Evolutionary conservation across 2,797 vertebrate species (phyloP), one percentile per base, ranked within the genome.

Genomic region (Dromococcyx pavoninus): DNA sequence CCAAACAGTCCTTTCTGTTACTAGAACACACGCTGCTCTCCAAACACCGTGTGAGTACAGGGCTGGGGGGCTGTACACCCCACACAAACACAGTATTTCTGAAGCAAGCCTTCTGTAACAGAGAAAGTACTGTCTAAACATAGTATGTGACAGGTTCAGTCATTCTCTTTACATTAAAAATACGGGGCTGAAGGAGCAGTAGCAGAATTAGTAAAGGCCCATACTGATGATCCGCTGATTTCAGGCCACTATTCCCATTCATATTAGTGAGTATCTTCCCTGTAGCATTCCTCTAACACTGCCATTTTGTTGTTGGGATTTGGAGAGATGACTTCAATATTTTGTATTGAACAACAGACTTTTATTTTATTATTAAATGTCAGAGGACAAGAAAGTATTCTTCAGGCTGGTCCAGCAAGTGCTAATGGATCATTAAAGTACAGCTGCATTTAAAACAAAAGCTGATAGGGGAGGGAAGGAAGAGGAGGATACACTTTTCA

Each of bases 321-420:
- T 51, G 60, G n/a, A 4, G 0, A 30, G 27, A 44, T 6, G 0
- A 53, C 22, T 71, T n/a, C 72, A 65, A 3, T 1, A 6, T 8
- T 66, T 51, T 4, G 13, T 10, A 7, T 3, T 7, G 35, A 37
- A 39, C 43, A 75, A 17, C 8, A 44, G n/a, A 24, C 24, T 74
- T 48, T 39, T 37, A 30, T 48, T 72, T 19, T 17, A 22, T 62
- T 58, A 11, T 39, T 62, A 88, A 88, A 54, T 4, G 22, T 3
- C 23, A 13, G 39, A 82, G 11, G 25, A 64, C 10, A 27, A 64
- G 14, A 33, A 69, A 64, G 18, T 4, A 28, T 33, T 51, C 62
- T 78, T 51, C 46, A 73, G 35, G 12, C 44, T 27, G 62, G 57
- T 39, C 78, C 77, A 74, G 30, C 28, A 57, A 85, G 28, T 10